Evolutionary conservation across 1,140 invertebrate genomes (phyloP), one percentile per base, ranked within the genome.

Genomic region (Plodia interpunctella): DNA sequence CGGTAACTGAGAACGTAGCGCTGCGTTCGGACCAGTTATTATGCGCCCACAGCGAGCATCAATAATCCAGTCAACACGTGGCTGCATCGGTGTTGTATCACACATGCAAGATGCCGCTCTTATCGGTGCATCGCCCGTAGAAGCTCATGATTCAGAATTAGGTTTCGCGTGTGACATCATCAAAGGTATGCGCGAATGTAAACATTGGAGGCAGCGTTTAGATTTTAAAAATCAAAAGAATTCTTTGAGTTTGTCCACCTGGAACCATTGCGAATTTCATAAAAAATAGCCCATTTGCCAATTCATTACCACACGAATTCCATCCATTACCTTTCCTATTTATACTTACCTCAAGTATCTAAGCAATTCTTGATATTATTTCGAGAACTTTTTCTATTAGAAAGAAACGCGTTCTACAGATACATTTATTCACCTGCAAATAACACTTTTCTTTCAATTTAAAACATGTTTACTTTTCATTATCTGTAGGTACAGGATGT

Each of bases 81-180:
- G 84, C 82, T 72, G 30, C 30, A 32, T 74, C 72, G 67, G 63
- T 63, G 65, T 70, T 68, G 71, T 74, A 82, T 78, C 74, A 76
- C 71, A 74, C 74, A 65, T 67, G 70, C 70, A 78, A 74, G 67
- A 68, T 69, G 68, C 64, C 68, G 64, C 61, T 74, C 74, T 84
- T 88, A 86, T 88, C 83, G 81, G 73, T 86, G 81, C 84, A 84
- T 84, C 81, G 76, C 74, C 68, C 70, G 82, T 83, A 84, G 83
- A 86, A 85, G 79, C 76, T 82, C 69, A 72, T 88, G 82, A 86
- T 76, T 86, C 80, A 76, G 63, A 80, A 81, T 88, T 81, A 80
- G 79, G 74, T 80, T 81, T 79, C 69, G 67, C 72, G 49, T 58
- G 76, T 86, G 83, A 88, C 82, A 82, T 86, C 83, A 88, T 63